phyloP scores from a whole-genome alignment of 2,113 vertebrate genomes.

The Malurus alboscapulatus region DNA sequence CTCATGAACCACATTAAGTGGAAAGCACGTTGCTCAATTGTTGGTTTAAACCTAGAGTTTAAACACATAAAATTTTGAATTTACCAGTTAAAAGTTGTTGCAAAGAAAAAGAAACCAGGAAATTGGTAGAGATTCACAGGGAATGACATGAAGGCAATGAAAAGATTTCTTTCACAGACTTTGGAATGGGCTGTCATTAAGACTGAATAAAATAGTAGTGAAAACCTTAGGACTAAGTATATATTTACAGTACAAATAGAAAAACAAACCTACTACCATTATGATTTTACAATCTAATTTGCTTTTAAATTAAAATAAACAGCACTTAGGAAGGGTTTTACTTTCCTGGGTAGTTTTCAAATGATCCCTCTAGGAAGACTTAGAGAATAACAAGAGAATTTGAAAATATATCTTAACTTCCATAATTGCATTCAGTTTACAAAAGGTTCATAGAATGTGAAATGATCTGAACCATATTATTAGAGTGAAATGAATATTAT shows the following conservation, averaged over 20 bases:
- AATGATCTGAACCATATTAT: slow-evolving; percentile 42
- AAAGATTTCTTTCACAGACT: not conserved
- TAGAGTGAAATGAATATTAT: slow-evolving; percentile 49
- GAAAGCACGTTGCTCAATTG: not conserved
- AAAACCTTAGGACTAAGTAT: not conserved
- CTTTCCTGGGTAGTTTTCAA: slow-evolving; percentile 31
- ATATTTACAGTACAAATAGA: slow-evolving; percentile 33
- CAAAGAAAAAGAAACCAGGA: not conserved
- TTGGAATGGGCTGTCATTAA: not conserved
- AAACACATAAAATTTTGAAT: not conserved
- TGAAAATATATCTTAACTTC: slow-evolving; percentile 36
- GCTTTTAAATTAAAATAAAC: slow-evolving; percentile 50
- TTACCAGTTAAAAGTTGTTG: not conserved
- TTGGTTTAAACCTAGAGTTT: not conserved
- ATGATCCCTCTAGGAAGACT: not conserved
- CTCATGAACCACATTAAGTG: not conserved
- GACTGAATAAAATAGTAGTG: not conserved
- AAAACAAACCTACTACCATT: not conserved
- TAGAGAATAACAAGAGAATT: slow-evolving; percentile 32
- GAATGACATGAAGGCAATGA: not conserved
- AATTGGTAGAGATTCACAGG: not conserved
- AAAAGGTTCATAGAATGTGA: slow-evolving; percentile 46
- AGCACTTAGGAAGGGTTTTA: slow-evolving; percentile 26
- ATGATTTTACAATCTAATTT: slow-evolving; percentile 39
- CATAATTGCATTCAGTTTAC: slow-evolving; percentile 49